These are phyloP conservation scores for Apolygus lucorum DNA, from an alignment of 1,140 invertebrate genomes.

Conservation along the genomic window DNA sequence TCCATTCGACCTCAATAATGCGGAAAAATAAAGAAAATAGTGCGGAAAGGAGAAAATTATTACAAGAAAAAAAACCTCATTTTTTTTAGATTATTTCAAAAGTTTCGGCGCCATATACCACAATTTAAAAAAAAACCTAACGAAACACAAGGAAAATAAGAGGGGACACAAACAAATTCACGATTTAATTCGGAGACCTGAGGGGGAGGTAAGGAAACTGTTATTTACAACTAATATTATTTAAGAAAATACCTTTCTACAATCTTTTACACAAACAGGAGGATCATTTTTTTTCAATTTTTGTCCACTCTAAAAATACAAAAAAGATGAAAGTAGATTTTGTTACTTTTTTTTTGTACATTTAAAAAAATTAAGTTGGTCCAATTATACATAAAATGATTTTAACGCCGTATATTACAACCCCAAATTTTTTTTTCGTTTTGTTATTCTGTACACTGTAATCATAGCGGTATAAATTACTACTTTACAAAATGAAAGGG, in stretches of 20 bases:
- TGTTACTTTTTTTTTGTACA: conserved; percentile 26
- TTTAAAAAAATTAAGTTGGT: conserved; percentile 29
- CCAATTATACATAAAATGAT: conserved; percentile 28
- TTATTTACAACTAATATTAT: conserved; percentile 27
- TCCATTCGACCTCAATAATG: too few species aligned
- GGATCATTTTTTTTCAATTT: neutral
- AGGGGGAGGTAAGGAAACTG: neutral
- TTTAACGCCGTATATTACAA: conserved; percentile 22
- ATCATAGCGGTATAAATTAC: neutral
- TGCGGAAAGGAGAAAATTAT: too few species aligned
- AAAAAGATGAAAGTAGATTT: conserved; percentile 21
- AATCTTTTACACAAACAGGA: neutral
- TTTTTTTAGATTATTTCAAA: too few species aligned
- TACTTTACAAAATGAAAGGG: neutral
- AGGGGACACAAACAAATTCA: too few species aligned
- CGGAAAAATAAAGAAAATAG: too few species aligned
- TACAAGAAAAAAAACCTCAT: too few species aligned
- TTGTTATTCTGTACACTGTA: neutral
- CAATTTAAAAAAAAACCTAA: too few species aligned
- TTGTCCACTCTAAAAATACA: conserved; percentile 13
- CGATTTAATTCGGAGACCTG: too few species aligned
- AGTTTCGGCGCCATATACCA: too few species aligned
- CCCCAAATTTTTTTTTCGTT: conserved; percentile 22
- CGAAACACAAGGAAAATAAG: too few species aligned
- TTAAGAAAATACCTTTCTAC: conserved; percentile 28